phyloP scores from a whole-genome alignment of 2,797 vertebrate species.

The Gymnothorax javanicus region DNA sequence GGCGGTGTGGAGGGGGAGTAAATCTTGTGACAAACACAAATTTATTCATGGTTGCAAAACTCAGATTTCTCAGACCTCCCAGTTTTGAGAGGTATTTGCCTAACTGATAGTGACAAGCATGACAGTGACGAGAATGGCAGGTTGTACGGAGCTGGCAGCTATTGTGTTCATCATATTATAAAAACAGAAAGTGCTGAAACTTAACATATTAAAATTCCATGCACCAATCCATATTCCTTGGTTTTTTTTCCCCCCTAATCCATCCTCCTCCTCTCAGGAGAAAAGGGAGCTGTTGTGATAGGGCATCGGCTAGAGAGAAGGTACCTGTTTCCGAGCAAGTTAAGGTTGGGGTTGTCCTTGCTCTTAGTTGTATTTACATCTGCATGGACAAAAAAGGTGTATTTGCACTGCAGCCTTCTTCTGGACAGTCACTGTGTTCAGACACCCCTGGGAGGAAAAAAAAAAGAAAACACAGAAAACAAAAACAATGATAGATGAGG shows the following conservation, averaged over 20 bases:
- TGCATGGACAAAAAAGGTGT: slow-evolving; percentile 33
- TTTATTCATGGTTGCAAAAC: slow-evolving; percentile 44
- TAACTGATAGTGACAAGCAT: slow-evolving; percentile 51
- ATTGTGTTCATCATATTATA: slow-evolving; percentile 40
- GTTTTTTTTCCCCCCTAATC: neutral
- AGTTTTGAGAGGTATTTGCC: slow-evolving; percentile 37
- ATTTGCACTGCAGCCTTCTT: slow-evolving; percentile 41
- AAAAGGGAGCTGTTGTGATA: slow-evolving; percentile 9
- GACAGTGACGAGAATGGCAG: slow-evolving; percentile 42
- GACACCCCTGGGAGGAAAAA: neutral
- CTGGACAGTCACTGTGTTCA: neutral
- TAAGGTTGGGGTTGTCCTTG: slow-evolving; percentile 21
- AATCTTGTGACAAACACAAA: slow-evolving; percentile 33
- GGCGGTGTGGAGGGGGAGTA: slow-evolving; percentile 11
- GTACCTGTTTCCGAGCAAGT: slow-evolving; percentile 28
- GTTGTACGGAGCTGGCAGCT: slow-evolving; percentile 45
- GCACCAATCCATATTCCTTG: slow-evolving; percentile 7
- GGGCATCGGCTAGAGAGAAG: neutral
- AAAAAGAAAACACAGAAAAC: slow-evolving; percentile 31
- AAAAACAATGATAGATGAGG: slow-evolving; percentile 6
- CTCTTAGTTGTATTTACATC: neutral
- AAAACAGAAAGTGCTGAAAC: slow-evolving; percentile 36
- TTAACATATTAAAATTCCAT: slow-evolving; percentile 33
- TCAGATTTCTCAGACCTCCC: slow-evolving; percentile 45
- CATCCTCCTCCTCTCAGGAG: neutral